Evolutionary conservation across 2,888 invertebrate genomes (phyloP), one percentile per base, ranked within the genome.

Genomic region (Megamerina dolium): DNA sequence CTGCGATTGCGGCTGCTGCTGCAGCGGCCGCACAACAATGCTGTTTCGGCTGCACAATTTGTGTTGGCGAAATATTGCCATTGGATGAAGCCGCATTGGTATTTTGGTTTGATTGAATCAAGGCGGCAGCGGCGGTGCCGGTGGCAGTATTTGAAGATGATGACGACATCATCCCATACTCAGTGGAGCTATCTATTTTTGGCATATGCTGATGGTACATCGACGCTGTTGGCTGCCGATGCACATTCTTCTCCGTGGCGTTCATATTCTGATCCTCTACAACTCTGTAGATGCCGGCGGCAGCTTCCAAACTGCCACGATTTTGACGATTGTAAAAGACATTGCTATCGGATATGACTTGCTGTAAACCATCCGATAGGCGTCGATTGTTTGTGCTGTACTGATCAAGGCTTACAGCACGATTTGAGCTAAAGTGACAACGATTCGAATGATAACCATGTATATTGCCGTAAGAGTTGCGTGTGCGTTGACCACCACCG

Each of bases 381-480:
- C 71, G 66, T 4, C 72, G 68, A 57, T 68, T 70, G 49, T 69
- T 70, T 38, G 59, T 64, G 56, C 68, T 71, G 46, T 72, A 72
- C 53, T 72, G 72, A 48, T 72, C 72, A 37, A 72, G 55, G 47
- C 72, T 72, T 38, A 72, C 72, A 26, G 72, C 72, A 5, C 72
- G 66, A 55, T 72, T 71, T 47, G 68, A 68, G 56, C 72, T 64
- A 43, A 72, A 72, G 51, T 71, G 69, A 46, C 64, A 62, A 46
- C 72, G 70, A 53, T 66, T 70, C 45, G 59, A 50, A 48, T 70
- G 68, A 43, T 72, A 66, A 48, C 70, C 70, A 42, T 71, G 71
- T 34, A 72, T 72, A 50, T 72, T 72, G 52, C 72, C 72, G 46
- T 72, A 71, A 5, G 72, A 72, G 52, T 67, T 70, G 38, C 72